These are phyloP conservation scores for Rhinogobius similis DNA, from an alignment of 2,113 vertebrate species.

Conservation along the genomic window DNA sequence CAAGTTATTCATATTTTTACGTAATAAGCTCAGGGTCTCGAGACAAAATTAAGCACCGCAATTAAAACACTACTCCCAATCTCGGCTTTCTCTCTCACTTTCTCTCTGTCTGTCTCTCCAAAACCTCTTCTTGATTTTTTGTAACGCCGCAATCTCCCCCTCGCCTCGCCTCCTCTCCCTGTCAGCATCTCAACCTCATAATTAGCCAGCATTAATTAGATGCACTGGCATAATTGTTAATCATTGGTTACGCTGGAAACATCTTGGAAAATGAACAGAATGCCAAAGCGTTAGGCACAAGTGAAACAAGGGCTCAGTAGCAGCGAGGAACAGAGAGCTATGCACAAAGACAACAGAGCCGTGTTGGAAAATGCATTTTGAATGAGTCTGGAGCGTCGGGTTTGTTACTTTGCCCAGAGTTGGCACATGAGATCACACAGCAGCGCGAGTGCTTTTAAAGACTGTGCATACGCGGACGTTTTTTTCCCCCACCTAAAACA, in stretches of 20 bases:
- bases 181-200: conserved; percentile 77
- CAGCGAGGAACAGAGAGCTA: conserved; percentile 16
- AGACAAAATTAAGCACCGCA: conserved; percentile 58
- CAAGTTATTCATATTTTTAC: conserved; percentile 55
- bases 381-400: conserved; percentile 34
- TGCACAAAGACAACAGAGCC: conserved; percentile 27
- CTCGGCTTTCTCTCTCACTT: conserved; percentile 29
- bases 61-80: conserved; percentile 62
- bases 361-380: conserved; percentile 21
- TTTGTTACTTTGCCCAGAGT: conserved; percentile 36
- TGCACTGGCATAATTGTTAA: conserved; percentile 81
- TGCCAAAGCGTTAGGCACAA: conserved; percentile 62
- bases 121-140: conserved; percentile 64
- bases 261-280: conserved; percentile 72
- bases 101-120: conserved; percentile 19
- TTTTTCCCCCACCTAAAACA: background rate
- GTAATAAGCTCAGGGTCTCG: conserved; percentile 62
- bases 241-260: conserved; percentile 78
- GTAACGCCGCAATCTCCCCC: conserved; percentile 56
- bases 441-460: background rate
- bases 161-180: conserved; percentile 36
- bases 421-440: conserved; percentile 7
- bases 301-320: conserved; percentile 38
- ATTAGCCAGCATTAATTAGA: conserved; percentile 80
- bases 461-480: background rate